A percentile compares a stretch with the other conserved stretches of the same genome.
phyloP scores from a whole-genome alignment of 2,113 vertebrate species.

The Falco punctatus region DNA sequence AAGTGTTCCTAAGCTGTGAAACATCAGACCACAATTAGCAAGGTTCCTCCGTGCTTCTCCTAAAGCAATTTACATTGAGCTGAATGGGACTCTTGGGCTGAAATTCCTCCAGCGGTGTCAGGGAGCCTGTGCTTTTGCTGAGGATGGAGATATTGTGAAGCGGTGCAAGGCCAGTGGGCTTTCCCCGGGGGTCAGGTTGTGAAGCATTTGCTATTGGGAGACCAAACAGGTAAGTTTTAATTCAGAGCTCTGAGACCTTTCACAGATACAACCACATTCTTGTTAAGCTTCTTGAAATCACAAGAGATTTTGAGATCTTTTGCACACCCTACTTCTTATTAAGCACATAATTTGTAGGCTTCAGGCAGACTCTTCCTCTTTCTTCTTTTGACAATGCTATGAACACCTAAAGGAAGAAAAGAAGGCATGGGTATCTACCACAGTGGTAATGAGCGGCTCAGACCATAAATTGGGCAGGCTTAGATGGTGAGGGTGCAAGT shows the following conservation, averaged over 20 bases:
- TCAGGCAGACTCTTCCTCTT: background rate
- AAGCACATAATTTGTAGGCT: background rate
- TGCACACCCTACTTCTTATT: background rate
- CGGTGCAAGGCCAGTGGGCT: background rate
- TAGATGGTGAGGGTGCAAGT: background rate
- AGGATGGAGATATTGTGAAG: background rate
- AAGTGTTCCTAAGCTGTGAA: rapidly evolving
- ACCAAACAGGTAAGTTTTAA: background rate
- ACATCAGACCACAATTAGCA: background rate
- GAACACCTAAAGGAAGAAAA: background rate
- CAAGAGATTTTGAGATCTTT: background rate
- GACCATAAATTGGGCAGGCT: too few relatives aligned
- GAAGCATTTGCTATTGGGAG: background rate
- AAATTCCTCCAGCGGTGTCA: background rate
- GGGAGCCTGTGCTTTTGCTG: background rate
- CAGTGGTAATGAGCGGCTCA: background rate
- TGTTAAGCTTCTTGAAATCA: background rate
- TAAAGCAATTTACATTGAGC: background rate
- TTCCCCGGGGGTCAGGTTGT: background rate
- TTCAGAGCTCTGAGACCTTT: background rate
- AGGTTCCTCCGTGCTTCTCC: background rate
- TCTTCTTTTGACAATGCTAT: background rate
- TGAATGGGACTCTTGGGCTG: background rate
- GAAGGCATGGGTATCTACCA: background rate
- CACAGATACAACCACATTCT: background rate